phyloP scores from a whole-genome alignment of 2,797 vertebrate genomes.

The Microhierax caerulescens region DNA sequence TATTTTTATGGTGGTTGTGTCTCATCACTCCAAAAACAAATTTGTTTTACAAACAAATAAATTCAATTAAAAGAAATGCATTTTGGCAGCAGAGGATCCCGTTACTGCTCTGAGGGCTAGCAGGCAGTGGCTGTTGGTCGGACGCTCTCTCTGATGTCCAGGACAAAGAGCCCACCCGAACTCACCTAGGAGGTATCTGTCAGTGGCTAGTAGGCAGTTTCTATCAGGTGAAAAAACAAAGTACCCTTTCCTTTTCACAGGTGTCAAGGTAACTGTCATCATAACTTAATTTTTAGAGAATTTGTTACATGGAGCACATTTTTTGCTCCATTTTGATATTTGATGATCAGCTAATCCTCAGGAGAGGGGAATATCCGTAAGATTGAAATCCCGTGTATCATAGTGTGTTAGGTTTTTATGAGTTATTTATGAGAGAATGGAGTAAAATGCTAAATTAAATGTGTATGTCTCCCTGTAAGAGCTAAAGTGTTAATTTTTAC shows the following conservation, averaged over 20 bases:
- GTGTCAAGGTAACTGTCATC: neutral
- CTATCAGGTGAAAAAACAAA: neutral
- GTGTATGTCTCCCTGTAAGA: neutral
- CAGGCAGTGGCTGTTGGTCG: accelerated
- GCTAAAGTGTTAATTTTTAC: neutral
- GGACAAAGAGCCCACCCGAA: neutral
- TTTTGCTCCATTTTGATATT: neutral
- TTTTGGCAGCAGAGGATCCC: neutral
- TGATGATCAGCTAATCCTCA: neutral
- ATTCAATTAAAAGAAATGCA: neutral
- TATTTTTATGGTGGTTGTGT: neutral
- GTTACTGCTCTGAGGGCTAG: neutral
- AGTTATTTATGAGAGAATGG: neutral
- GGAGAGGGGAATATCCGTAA: neutral
- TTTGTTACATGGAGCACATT: neutral
- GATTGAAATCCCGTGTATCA: neutral
- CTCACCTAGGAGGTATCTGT: neutral
- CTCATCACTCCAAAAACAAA: neutral
- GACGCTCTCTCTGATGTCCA: neutral
- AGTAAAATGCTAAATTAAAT: neutral
- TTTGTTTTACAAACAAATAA: neutral
- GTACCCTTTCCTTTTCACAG: neutral
- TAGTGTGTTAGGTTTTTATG: neutral
- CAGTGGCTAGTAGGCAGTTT: neutral
- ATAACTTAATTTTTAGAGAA: neutral